Evolutionary conservation across 2,797 vertebrate species (phyloP).

Genomic region (Anguilla pacifica): DNA sequence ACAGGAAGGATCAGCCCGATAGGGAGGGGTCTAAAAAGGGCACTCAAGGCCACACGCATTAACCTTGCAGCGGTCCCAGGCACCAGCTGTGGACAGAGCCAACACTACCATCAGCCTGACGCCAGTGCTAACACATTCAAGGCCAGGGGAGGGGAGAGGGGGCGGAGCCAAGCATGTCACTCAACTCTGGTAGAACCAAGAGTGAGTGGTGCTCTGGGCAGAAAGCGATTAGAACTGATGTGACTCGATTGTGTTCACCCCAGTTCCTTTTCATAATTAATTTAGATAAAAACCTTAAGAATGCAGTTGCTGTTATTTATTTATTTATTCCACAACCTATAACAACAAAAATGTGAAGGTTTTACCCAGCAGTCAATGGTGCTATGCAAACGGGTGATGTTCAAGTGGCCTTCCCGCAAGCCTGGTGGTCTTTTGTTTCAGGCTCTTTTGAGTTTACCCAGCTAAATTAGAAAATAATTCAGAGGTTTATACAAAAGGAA

Average conservation of each 20-base stretch:
- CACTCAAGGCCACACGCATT: not conserved
- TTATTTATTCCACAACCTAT: not conserved
- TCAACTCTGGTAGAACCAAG: not conserved
- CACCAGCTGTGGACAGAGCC: constrained; percentile 18
- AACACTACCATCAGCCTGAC: not conserved
- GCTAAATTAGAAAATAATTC: not conserved
- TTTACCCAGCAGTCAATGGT: not conserved
- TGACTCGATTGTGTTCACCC: not conserved
- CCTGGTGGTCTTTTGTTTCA: not conserved
- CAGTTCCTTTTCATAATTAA: not conserved
- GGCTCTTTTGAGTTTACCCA: not conserved
- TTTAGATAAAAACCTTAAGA: too few relatives aligned
- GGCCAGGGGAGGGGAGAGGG: not conserved
- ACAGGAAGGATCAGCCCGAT: not conserved
- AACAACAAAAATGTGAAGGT: not conserved
- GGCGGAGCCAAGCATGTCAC: not conserved
- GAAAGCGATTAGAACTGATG: not conserved
- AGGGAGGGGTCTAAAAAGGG: not conserved
- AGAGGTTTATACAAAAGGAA: not conserved
- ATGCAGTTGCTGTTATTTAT: too few relatives aligned
- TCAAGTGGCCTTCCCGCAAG: not conserved
- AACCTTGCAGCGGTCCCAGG: not conserved
- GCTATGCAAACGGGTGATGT: not conserved
- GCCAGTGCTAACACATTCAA: not conserved
- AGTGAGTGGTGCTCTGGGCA: not conserved